Evolutionary conservation across 2,888 invertebrate genomes (phyloP).

Genomic region (Plemyria rubiginata): DNA sequence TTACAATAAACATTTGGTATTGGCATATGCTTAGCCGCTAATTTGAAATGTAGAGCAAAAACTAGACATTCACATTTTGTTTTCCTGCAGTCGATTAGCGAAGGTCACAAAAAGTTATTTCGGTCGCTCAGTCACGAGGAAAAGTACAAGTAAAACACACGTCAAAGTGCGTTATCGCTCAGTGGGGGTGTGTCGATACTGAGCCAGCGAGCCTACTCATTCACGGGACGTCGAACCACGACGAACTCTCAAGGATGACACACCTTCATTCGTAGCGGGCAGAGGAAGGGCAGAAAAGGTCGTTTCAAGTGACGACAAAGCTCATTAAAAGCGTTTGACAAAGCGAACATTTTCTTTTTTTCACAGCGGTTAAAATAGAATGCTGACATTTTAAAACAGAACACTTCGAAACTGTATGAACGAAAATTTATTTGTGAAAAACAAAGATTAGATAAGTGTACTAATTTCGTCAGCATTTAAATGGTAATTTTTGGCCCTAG

Average conservation of each 20-base stretch:
- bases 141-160: slow-evolving; percentile 22
- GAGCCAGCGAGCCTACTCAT: slow-evolving; percentile 13
- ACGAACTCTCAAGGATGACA: slow-evolving; percentile 43
- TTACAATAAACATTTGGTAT: neutral
- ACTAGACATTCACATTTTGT: slow-evolving; percentile 24
- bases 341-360: neutral
- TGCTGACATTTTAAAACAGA: too few species aligned
- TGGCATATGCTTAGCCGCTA: neutral
- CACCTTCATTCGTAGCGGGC: slow-evolving; percentile 53
- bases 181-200: slow-evolving; percentile 33
- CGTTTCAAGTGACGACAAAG: slow-evolving; percentile 9
- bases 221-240: slow-evolving; percentile 17
- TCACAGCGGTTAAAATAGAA: too few species aligned
- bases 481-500: neutral
- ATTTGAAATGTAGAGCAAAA: slow-evolving; percentile 20
- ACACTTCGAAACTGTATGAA: too few species aligned
- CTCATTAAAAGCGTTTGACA: neutral
- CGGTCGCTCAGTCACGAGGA: slow-evolving; percentile 19
- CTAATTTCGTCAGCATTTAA: neutral
- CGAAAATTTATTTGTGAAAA: too few species aligned
- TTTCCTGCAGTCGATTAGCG: slow-evolving; percentile 10
- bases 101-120: slow-evolving; percentile 24
- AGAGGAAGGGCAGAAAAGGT: slow-evolving; percentile 47
- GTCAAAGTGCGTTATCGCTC: slow-evolving; percentile 27
- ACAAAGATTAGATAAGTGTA: too few species aligned